Percentiles rank a stretch among this genome's conserved stretches.
These are phyloP conservation scores for Lordiphosa clarofinis DNA, from an alignment of 1,140 invertebrate genomes.

Conservation along the genomic window DNA sequence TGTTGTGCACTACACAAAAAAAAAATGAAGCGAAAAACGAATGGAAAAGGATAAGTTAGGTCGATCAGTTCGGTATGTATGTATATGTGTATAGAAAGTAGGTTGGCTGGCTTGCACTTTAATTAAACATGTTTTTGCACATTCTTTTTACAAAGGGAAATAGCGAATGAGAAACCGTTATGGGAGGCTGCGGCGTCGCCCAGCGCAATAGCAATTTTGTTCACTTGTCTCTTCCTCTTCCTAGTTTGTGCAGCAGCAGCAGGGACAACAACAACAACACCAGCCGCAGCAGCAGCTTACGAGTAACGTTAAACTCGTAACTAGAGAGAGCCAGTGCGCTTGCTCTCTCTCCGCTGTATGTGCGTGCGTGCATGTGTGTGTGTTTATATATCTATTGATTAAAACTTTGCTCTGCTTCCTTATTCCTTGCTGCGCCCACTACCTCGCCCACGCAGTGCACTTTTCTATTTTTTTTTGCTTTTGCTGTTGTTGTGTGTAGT, in stretches of 20 bases:
- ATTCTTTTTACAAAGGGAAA: neutral
- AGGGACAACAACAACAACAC: conserved; percentile 7
- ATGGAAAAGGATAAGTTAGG: conserved; percentile 29
- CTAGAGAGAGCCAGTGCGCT: conserved; percentile 24
- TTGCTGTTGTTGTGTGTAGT: conserved; percentile 1
- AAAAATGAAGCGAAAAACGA: conserved; percentile 1
- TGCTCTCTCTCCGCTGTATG: conserved; percentile 19
- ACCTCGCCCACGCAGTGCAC: conserved; percentile 2
- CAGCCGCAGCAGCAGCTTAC: neutral
- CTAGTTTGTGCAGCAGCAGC: conserved; percentile 30
- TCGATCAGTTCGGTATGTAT: neutral
- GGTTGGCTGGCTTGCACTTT: no score
- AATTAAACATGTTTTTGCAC: neutral
- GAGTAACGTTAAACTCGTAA: conserved; percentile 48
- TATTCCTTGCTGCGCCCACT: conserved; percentile 56
- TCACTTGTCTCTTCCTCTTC: conserved; percentile 65
- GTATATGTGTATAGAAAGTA: neutral
- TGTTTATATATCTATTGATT: conserved; percentile 69
- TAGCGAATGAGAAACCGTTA: no score
- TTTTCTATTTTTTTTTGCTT: no score
- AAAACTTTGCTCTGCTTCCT: conserved; percentile 62
- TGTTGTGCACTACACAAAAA: conserved; percentile 46
- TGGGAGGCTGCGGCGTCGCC: conserved; percentile 49
- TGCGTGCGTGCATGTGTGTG: conserved; percentile 14
- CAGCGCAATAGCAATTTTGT: conserved; percentile 72